These are phyloP conservation scores for Orthosia gracilis DNA, from an alignment of 2,888 invertebrate species.

Conservation along the genomic window DNA sequence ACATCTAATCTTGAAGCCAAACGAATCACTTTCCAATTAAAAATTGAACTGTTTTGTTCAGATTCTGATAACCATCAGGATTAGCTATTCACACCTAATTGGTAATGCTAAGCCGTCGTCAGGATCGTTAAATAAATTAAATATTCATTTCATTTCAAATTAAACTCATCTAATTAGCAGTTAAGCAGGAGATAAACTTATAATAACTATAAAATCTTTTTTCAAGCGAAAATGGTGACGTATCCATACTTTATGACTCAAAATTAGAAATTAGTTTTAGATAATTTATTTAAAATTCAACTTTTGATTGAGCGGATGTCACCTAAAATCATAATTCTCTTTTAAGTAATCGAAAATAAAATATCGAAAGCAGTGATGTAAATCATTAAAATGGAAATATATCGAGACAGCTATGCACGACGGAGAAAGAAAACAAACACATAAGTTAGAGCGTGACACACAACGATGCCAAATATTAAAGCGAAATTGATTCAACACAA, in stretches of 20 bases:
- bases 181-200: conserved; percentile 47
- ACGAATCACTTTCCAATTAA: conserved; percentile 15
- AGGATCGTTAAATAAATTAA: conserved; percentile 49
- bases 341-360: conserved; percentile 11
- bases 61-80: conserved; percentile 19
- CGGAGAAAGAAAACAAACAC: conserved; percentile 58
- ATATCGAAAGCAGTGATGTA: conserved; percentile 50
- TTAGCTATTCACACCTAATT: conserved; percentile 44
- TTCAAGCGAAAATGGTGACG: conserved; percentile 40
- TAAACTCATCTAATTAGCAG: conserved; percentile 61
- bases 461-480: conserved; percentile 73
- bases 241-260: conserved; percentile 24
- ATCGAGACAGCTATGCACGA: conserved; percentile 48
- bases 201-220: conserved; percentile 52
- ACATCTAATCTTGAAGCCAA: not conserved
- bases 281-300: conserved; percentile 45
- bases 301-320: conserved; percentile 38
- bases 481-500: conserved; percentile 85
- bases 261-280: conserved; percentile 43
- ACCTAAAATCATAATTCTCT: conserved; percentile 22
- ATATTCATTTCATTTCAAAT: conserved; percentile 55
- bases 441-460: conserved; percentile 67
- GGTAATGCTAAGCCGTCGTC: conserved; percentile 22
- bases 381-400: conserved; percentile 49
- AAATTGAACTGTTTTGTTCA: conserved; percentile 5